These are phyloP conservation scores for Origma solitaria DNA, from an alignment of 2,113 vertebrate species.

Conservation along the genomic window DNA sequence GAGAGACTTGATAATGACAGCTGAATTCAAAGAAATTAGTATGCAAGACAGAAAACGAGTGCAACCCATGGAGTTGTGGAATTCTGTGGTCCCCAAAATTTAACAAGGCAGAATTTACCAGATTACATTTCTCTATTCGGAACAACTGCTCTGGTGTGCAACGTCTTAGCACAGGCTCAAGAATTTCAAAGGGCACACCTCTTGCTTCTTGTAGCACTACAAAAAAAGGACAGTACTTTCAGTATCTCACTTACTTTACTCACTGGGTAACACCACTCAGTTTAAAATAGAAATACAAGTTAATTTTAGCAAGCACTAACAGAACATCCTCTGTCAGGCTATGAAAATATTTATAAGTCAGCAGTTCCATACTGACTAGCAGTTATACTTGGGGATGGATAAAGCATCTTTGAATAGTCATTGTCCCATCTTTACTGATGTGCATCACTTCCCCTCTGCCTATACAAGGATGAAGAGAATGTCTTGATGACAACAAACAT, in stretches of 20 bases:
- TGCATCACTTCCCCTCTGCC: not conserved
- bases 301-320: not conserved
- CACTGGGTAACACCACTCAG: not conserved
- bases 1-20: not conserved
- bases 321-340: not conserved
- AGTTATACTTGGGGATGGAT: not conserved
- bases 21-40: not conserved
- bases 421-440: not conserved
- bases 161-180: constrained; percentile 84
- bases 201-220: constrained; percentile 84
- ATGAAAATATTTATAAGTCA: not conserved
- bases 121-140: constrained; percentile 84
- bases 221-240: constrained; percentile 21
- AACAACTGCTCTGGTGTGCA: constrained; percentile 86
- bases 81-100: not conserved
- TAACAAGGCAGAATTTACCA: constrained; percentile 71
- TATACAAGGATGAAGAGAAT: not conserved
- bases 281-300: not conserved
- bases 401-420: not conserved
- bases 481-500: not conserved
- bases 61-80: not conserved
- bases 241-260: not conserved
- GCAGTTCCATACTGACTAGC: not conserved
- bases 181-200: constrained; percentile 87
- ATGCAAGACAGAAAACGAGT: not conserved